Evolutionary conservation across 2,888 invertebrate species (phyloP).

Genomic region (Dione juno): DNA sequence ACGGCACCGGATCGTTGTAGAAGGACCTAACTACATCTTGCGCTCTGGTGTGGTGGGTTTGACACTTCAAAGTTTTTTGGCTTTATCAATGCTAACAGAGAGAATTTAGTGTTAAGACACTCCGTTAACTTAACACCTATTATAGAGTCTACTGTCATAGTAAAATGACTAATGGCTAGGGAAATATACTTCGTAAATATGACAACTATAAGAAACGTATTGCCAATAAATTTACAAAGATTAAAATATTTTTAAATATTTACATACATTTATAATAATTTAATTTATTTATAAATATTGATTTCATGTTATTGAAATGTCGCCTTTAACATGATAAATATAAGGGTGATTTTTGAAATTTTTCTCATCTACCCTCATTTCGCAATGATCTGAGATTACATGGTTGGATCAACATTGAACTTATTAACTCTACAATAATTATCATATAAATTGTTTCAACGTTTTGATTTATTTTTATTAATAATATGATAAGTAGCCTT

Average conservation of each 20-base stretch:
- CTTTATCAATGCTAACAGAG: too few species aligned
- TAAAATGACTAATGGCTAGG: too few species aligned
- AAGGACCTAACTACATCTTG: too few species aligned
- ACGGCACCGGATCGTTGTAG: too few species aligned
- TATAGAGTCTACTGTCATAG: too few species aligned
- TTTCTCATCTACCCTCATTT: constrained; percentile 17
- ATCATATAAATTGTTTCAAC: constrained; percentile 36
- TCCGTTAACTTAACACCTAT: neutral
- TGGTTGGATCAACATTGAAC: constrained; percentile 20
- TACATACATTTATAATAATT: constrained; percentile 4
- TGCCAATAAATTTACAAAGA: neutral
- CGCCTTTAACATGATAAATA: neutral
- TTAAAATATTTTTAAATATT: constrained; percentile 10
- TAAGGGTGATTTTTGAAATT: constrained; percentile 13
- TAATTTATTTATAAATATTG: constrained; percentile 10
- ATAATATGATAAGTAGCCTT: neutral
- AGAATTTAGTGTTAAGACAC: neutral
- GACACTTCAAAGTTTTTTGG: too few species aligned
- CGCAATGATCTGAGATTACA: constrained; percentile 34
- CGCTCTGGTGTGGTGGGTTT: too few species aligned
- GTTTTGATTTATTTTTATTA: constrained; percentile 20
- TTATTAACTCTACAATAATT: constrained; percentile 30
- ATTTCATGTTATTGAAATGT: neutral
- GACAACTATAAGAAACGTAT: too few species aligned
- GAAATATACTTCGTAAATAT: too few species aligned